A percentile compares a stretch with the other conserved stretches of the same genome.
Evolutionary conservation across 2,113 vertebrate species (phyloP).

Genomic region (Rhinogobius similis): DNA sequence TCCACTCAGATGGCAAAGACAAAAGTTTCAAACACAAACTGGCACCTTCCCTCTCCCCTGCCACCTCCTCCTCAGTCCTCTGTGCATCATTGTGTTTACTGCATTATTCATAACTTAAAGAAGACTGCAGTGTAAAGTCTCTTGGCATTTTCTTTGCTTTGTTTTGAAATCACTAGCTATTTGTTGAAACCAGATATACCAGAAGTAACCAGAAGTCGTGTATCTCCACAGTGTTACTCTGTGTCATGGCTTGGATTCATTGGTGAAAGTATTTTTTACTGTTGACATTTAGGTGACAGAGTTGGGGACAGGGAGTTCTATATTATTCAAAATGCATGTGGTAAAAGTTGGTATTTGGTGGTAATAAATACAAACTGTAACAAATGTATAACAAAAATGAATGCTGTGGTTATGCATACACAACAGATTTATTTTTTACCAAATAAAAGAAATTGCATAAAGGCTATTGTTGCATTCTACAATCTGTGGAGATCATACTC

Average conservation of each 20-base stretch:
- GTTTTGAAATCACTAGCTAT: conserved; percentile 15
- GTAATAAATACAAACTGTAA: too few species aligned
- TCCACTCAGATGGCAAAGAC: conserved; percentile 56
- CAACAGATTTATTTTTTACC: not conserved
- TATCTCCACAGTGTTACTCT: not conserved
- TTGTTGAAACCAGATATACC: conserved; percentile 23
- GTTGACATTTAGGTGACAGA: too few species aligned
- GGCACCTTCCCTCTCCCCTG: conserved; percentile 26
- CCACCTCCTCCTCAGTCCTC: not conserved
- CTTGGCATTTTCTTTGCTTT: conserved; percentile 30
- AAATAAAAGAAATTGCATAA: not conserved
- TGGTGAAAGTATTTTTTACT: too few species aligned
- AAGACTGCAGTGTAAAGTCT: conserved; percentile 28
- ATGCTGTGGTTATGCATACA: not conserved
- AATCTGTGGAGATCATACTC: too few species aligned
- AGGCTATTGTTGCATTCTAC: too few species aligned
- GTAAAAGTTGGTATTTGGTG: too few species aligned
- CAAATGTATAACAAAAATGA: not conserved
- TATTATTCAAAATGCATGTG: too few species aligned
- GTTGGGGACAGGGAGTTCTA: too few species aligned
- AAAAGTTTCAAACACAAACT: conserved; percentile 55
- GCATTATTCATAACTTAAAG: conserved; percentile 56
- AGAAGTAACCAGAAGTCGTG: too few species aligned
- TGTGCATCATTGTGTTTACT: conserved; percentile 15
- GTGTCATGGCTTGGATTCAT: not conserved